Evolutionary conservation across 2,797 vertebrate genomes (phyloP), one percentile per base, ranked within the genome.

Genomic region (Craterocephalus amniculus): DNA sequence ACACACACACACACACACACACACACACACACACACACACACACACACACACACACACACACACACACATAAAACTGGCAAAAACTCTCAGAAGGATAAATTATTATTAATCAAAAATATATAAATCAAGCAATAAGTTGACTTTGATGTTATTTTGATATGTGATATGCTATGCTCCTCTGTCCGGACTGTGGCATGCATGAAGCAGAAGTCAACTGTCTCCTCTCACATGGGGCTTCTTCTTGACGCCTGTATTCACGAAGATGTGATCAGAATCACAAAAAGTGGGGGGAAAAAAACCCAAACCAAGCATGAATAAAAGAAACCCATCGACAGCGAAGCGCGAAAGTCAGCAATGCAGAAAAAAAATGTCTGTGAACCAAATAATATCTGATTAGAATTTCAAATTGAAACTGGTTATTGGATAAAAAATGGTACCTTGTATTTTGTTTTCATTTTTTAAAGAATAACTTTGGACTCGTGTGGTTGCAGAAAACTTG

Each of bases 151-250:
- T 84, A 81, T 90, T 92, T 87, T 87, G 29, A 31, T 31, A 91
- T 58, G 65, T 92, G 90, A 91, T 90, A 86, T 67, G 79, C 80
- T 90, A 90, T 85, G 92, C 92, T 93, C 76, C 74, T 68, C 51
- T 68, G 82, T 90, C 90, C 90, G 92, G 88, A 93, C 93, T 93
- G 83, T 91, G 91, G 93, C 86, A 91, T 45, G 87, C 89, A 87
- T 51, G 80, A 85, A 93, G 85, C 87, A 91, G 80, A 79, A 87
- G 80, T 86, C 74, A 88, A 85, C 91, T 88, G 91, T 90, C 87
- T 89, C 83, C 81, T 73, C 63, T 82, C 67, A 76, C 79, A 74
- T 78, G 85, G 36, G 88, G 66, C 60, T 74, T 86, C 79, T 85
- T 84, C 74, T 79, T 68, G 45, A 22, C 80, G 65, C 80, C 67